Percentiles rank a stretch among this genome's conserved stretches.
phyloP scores from a whole-genome alignment of 2,113 vertebrate species.

The Anolis sagrei region DNA sequence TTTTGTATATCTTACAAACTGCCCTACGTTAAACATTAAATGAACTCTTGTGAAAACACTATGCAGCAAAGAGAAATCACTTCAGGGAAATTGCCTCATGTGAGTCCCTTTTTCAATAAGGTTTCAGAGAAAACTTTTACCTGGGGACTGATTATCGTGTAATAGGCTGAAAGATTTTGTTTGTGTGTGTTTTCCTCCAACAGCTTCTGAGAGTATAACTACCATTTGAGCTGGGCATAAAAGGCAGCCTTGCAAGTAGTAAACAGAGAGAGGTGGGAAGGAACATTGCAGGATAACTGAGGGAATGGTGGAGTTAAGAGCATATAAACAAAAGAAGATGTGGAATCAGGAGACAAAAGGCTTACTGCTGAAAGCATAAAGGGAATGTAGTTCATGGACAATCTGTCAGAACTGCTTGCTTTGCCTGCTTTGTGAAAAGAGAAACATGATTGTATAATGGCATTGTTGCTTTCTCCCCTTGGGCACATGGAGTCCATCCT shows the following conservation, averaged over 20 bases:
- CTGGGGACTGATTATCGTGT: neutral
- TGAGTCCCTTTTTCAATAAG: neutral
- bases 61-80: neutral
- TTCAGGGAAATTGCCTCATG: conserved; percentile 12
- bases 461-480: neutral
- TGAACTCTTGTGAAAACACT: conserved; percentile 4
- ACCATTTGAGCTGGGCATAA: neutral
- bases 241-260: neutral
- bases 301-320: neutral
- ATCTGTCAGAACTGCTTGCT: neutral
- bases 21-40: neutral
- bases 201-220: neutral
- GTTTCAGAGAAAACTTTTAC: conserved; percentile 20
- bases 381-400: neutral
- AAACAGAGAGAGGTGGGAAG: neutral
- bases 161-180: neutral
- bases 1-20: neutral
- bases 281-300: neutral
- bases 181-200: neutral
- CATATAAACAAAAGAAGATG: neutral
- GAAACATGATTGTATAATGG: neutral
- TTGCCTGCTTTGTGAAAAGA: neutral
- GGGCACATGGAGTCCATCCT: neutral
- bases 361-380: neutral
- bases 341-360: neutral